Evolutionary conservation across 2,888 invertebrate species (phyloP).

Genomic region (Tryphoninae sp.): DNA sequence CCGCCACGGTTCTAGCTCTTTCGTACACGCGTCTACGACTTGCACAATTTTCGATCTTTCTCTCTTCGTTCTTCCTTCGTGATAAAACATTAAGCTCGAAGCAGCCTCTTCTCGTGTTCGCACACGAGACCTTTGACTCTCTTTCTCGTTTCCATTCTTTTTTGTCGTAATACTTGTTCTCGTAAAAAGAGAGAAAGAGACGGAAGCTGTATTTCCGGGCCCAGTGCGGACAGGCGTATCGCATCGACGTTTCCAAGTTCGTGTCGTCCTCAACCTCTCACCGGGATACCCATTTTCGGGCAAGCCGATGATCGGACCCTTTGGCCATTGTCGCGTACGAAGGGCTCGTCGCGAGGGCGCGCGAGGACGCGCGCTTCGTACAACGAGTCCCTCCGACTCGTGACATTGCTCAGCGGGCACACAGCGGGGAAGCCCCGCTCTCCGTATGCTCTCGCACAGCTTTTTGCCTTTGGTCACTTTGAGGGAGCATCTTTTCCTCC

Average conservation of each 20-base stretch:
- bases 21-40: background rate
- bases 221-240: background rate
- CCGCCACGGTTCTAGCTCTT: background rate
- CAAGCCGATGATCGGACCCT: constrained; percentile 69
- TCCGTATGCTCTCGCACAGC: constrained; percentile 29
- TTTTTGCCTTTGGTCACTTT: constrained; percentile 32
- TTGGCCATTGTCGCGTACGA: constrained; percentile 59
- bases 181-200: background rate
- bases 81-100: constrained; percentile 38
- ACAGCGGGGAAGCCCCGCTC: constrained; percentile 47
- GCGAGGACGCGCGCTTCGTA: constrained; percentile 55
- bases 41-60: constrained; percentile 60
- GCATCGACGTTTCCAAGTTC: constrained; percentile 18
- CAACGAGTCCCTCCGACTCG: constrained; percentile 50
- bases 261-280: constrained; percentile 51
- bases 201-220: constrained; percentile 44
- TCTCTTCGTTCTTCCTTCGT: constrained; percentile 36
- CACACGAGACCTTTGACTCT: constrained; percentile 60
- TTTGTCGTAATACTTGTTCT: constrained; percentile 20
- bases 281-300: constrained; percentile 58
- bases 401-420: constrained; percentile 57
- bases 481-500: background rate
- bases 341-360: constrained; percentile 2
- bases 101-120: background rate
- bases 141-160: constrained; percentile 41